Base-by-base conservation (phyloP, 2,888 invertebrate species). In the Meteorus colon region DNA sequence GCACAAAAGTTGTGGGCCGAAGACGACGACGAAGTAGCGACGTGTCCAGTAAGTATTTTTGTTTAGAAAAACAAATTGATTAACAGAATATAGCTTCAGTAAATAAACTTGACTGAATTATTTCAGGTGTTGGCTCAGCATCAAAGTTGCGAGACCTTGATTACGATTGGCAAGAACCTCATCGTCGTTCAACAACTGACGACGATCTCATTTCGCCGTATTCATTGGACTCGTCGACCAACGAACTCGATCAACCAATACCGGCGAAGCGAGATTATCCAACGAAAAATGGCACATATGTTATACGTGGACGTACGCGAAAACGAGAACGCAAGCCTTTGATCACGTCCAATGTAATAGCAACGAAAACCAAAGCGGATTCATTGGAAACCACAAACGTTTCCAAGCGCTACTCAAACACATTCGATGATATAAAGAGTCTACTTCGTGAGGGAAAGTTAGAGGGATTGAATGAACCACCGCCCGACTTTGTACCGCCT, bases 361-460 rank as follows among this genome's bases (percentile, higher is more conserved):
- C 92, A 16, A 89, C 89, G 31, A 93, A 91, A 81, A 90, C 91
- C 31, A 91, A 90, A 80, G 82, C 86, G 29, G 90, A 88, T 74
- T 81, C 89, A 1, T 88, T 83, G 78, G 89, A 89, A 78, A 41
- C 62, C 45, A 48, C 62, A 72, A 65, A 65, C n/a, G 41, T 71
- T 59, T 41, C 63, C 16, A 94, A 94, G 85, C 93, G 94, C 84
- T 94, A 94, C 89, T 94, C 94, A 81, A 94, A 94, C 62, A 95
- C 95, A 10, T 95, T 95, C 87, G 95, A 95, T 90, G 94, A 95
- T 86, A 94, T 95, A 83, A 93, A 94, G 86, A 94, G 94, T 59
- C 89, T 95, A 81, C 92, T 95, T 79, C 93, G 93, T 84, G 95
- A 95, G 87, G 94, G 94, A 29, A 92, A 93, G 67, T 75, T 88